Percentiles rank a stretch among this genome's conserved stretches.
phyloP scores from a whole-genome alignment of 2,113 vertebrate genomes.

The Microcebus lehilahytsara region DNA sequence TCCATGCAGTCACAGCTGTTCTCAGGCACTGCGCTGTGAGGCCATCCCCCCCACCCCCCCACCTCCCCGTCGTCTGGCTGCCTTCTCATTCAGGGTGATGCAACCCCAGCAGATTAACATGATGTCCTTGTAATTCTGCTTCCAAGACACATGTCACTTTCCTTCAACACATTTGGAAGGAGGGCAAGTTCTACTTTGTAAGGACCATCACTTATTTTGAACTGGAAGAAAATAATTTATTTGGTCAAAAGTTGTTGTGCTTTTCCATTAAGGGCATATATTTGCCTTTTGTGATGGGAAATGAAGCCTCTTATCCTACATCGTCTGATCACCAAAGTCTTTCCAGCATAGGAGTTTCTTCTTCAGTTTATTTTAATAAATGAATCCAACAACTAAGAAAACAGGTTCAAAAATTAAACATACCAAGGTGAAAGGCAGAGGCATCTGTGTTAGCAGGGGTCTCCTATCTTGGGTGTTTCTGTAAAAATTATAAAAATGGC shows the following conservation, averaged over 20 bases:
- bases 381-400: background rate
- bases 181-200: slow-evolving; percentile 85
- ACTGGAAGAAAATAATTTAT: slow-evolving; percentile 84
- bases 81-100: slow-evolving; percentile 52
- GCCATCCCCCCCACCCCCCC: slow-evolving; percentile 46
- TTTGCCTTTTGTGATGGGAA: slow-evolving; percentile 60
- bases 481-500: background rate
- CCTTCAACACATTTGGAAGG: slow-evolving; percentile 83
- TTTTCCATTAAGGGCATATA: slow-evolving; percentile 69
- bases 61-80: slow-evolving; percentile 66
- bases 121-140: slow-evolving; percentile 78
- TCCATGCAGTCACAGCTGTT: slow-evolving; percentile 60
- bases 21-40: slow-evolving; percentile 53
- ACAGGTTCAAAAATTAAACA: background rate
- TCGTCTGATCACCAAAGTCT: background rate
- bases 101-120: slow-evolving; percentile 81
- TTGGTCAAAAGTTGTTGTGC: slow-evolving; percentile 74
- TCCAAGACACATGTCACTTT: slow-evolving; percentile 79
- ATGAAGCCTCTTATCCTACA: background rate
- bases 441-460: background rate
- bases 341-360: background rate
- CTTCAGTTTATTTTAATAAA: background rate
- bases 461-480: background rate
- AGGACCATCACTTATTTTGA: slow-evolving; percentile 83
- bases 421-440: background rate